phyloP scores from a whole-genome alignment of 2,888 invertebrate species.

The Sphaerophoria rueppellii region DNA sequence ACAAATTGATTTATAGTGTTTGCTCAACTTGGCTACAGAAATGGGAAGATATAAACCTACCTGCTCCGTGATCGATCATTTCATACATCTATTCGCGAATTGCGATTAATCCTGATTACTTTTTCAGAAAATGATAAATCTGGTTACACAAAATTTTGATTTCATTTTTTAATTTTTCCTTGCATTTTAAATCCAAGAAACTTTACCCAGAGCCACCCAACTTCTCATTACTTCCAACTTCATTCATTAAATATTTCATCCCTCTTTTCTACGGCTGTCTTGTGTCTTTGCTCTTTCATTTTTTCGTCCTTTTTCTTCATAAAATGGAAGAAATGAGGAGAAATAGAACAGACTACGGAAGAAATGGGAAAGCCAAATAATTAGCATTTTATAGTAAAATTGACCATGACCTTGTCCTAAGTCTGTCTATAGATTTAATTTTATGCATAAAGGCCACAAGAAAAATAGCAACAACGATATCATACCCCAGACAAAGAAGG shows the following conservation, averaged over 20 bases:
- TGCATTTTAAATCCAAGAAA: not conserved
- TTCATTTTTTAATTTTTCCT: no score
- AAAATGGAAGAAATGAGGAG: conserved; percentile 49
- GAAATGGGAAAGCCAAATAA: conserved; percentile 66
- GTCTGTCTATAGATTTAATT: conserved; percentile 24
- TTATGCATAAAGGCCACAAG: not conserved
- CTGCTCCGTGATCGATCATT: conserved; percentile 1
- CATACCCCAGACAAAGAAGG: not conserved
- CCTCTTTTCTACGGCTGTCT: not conserved
- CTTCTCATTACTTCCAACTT: not conserved
- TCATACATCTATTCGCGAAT: no score
- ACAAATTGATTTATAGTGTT: conserved; percentile 72
- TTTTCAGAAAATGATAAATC: no score
- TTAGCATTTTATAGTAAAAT: conserved; percentile 70
- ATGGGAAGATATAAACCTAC: not conserved
- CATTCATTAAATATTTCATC: not conserved
- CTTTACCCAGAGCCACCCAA: not conserved
- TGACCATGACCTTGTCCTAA: conserved; percentile 68
- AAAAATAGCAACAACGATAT: not conserved
- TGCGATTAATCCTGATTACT: no score
- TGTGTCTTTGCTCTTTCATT: not conserved
- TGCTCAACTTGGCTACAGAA: conserved; percentile 22
- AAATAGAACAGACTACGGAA: not conserved
- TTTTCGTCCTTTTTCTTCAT: not conserved
- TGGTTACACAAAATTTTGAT: no score